Conservation (phyloP, 2,888 invertebrate species). For the Ichneumon xanthorius region DNA sequence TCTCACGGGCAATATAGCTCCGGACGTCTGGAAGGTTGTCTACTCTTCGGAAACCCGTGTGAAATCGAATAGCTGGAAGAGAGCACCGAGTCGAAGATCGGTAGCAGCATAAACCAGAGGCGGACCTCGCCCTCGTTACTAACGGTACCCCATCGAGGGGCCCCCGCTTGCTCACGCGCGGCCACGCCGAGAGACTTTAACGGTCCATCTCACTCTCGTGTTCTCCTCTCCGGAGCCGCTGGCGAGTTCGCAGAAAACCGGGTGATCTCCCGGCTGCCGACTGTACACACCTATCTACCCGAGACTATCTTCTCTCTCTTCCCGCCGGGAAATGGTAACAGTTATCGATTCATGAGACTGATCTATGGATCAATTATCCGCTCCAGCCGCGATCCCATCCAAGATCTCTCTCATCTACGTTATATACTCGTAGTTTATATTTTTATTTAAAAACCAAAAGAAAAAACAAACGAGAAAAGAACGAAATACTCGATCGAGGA, state of each 20-base stretch:
- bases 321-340: constrained; percentile 60
- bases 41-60: constrained; percentile 29
- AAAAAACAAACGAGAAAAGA: background rate
- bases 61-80: constrained; percentile 30
- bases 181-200: constrained; percentile 60
- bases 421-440: constrained; percentile 1
- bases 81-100: constrained; percentile 25
- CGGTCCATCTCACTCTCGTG: constrained; percentile 61
- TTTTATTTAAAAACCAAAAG: background rate
- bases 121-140: constrained; percentile 65
- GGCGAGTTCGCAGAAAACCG: constrained; percentile 59
- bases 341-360: constrained; percentile 65
- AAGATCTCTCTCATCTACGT: constrained; percentile 33
- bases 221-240: constrained; percentile 45
- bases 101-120: constrained; percentile 37
- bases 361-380: constrained; percentile 62
- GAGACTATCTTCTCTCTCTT: background rate
- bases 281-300: background rate
- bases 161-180: background rate
- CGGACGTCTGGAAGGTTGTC: constrained; percentile 38
- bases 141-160: constrained; percentile 59
- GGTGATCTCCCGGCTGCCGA: constrained; percentile 12
- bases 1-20: constrained; percentile 12
- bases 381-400: constrained; percentile 33
- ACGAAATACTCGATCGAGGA: background rate